Conservation (phyloP, 2,113 vertebrate genomes). For the Cynopterus brachyotis region DNA sequence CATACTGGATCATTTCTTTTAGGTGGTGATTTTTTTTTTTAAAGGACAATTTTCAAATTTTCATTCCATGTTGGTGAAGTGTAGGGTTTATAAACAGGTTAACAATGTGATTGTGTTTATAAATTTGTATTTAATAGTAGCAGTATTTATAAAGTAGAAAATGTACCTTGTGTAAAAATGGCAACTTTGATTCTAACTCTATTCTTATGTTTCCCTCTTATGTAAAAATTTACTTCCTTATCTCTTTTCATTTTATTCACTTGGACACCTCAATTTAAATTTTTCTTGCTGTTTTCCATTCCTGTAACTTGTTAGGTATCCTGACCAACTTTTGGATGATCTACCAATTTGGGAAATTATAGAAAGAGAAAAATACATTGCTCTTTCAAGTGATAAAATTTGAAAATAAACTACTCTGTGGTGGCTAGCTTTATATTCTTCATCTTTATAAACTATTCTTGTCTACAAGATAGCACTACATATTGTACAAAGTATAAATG, state of each 20-base stretch:
- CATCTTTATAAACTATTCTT: constrained; percentile 67
- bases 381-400: neutral
- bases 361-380: constrained; percentile 29
- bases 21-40: constrained; percentile 19
- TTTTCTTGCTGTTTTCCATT: constrained; percentile 35
- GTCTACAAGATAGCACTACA: neutral
- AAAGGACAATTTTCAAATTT: constrained; percentile 21
- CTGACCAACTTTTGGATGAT: neutral
- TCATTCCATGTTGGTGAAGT: neutral
- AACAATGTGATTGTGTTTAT: neutral
- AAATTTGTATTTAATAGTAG: neutral
- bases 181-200: neutral
- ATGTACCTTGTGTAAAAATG: neutral
- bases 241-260: neutral
- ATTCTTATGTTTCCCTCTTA: neutral
- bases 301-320: neutral
- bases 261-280: neutral
- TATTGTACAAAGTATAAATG: neutral
- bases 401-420: constrained; percentile 1
- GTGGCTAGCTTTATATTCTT: neutral
- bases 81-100: neutral
- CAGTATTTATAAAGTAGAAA: constrained; percentile 16
- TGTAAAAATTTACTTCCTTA: neutral
- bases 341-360: constrained; percentile 58
- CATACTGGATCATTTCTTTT: neutral